Base-by-base conservation (phyloP, 1,140 invertebrate species). In the Bombus huntii region DNA sequence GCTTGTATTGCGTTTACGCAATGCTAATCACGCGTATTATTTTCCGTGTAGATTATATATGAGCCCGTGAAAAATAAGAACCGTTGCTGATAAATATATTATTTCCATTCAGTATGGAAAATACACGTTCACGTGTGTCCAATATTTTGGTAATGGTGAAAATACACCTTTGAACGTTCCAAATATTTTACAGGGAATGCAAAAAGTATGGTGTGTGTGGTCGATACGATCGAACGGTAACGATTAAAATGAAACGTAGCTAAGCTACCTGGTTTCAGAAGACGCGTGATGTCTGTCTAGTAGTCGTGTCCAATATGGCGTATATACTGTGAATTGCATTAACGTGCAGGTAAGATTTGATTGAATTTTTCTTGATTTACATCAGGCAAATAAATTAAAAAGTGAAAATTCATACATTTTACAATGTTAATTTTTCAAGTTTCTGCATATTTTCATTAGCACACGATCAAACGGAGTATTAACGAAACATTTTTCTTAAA, bases 231-330 rank as follows among this genome's bases (percentile, higher is more conserved):
- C 73, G 74, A 83, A 39, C 44, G 74, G 42, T 70, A 57, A 83
- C 42, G 74, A 81, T 81, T 73, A 81, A 28, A 42, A 62, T 62
- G 79, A 22, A 72, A 81, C 68, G 80, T 73, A 73, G 18, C 65
- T 79, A 71, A 57, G 59, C 83, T 42, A 65, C 85, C 39, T 72
- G 44, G 31, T 28, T 28, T 44, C 73, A 66, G 65, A 78, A 71
- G 62, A 78, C 85, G 85, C 81, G 59, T 81, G 77, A 81, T 85
- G 37, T 84, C 77, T 76, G 66, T 81, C 75, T 53, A 90, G 89
- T 71, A 91, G 87, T 90, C 89, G 89, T 91, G 87, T 91, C 87
- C 90, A 91, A 91, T 83, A 91, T 91, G 90, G 90, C 90, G 90
- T 77, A 57, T 72, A 78, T 85, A 90, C 81, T 53, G 77, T 83